Evolutionary conservation across 2,888 invertebrate species (phyloP).

Genomic region (Physocephala rufipes): DNA sequence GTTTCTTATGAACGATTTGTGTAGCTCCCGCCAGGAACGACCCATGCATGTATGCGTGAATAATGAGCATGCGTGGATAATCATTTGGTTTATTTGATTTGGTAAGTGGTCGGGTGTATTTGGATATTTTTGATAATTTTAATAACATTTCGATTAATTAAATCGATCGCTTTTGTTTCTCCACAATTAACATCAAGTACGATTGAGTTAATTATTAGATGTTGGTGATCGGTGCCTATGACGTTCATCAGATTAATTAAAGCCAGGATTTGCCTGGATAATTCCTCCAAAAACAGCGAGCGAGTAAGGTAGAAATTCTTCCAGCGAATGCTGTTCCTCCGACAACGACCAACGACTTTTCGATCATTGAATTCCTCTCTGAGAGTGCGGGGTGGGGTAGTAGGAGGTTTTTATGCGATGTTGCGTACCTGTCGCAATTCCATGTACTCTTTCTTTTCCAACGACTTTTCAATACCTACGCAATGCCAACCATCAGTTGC

Average conservation of each 20-base stretch:
- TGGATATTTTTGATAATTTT: too few relatives aligned
- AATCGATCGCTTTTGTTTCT: too few relatives aligned
- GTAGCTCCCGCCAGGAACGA: neutral
- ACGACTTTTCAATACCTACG: neutral
- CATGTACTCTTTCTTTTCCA: neutral
- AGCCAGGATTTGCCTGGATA: slow-evolving; percentile 21
- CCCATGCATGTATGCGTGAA: too few relatives aligned
- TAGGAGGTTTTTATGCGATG: neutral
- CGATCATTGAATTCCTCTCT: neutral
- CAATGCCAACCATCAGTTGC: neutral
- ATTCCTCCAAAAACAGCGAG: slow-evolving; percentile 34
- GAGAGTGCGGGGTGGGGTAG: neutral
- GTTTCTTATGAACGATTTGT: neutral
- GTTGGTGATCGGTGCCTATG: slow-evolving; percentile 34
- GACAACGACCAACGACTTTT: neutral
- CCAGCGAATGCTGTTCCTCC: neutral
- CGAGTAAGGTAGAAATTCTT: neutral
- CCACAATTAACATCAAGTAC: too few relatives aligned
- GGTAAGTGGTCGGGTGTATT: too few relatives aligned
- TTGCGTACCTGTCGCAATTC: neutral
- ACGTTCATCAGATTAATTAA: slow-evolving; percentile 48
- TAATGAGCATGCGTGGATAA: too few relatives aligned
- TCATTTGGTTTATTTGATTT: too few relatives aligned
- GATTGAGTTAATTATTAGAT: neutral
- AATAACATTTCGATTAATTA: too few relatives aligned